These are phyloP conservation scores for Siderastrea radians DNA, from an alignment of 92 coral and sea anemone species.

Conservation along the genomic window DNA sequence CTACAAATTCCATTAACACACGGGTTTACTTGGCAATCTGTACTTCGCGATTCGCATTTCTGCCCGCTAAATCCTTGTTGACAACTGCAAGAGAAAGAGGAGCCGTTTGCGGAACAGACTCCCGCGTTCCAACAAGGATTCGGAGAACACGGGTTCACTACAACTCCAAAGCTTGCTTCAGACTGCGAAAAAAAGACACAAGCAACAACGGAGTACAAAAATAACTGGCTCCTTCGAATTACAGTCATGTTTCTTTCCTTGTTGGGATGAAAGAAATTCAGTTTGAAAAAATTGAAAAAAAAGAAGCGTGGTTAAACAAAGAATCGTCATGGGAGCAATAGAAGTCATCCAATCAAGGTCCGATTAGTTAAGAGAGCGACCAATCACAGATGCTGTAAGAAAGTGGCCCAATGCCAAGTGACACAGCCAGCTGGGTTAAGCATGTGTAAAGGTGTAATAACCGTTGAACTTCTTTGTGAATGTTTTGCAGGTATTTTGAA, in stretches of 20 bases:
- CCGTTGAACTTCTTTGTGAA: background rate
- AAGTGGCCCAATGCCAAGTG: background rate
- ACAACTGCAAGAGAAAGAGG: slow-evolving; percentile 84
- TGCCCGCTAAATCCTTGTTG: slow-evolving; percentile 81
- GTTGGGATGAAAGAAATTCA: background rate
- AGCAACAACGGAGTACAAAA: slow-evolving; percentile 25
- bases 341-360: slow-evolving; percentile 53
- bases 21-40: slow-evolving; percentile 77
- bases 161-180: slow-evolving; percentile 25
- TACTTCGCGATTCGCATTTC: slow-evolving; percentile 76
- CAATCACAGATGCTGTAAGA: slow-evolving; percentile 37
- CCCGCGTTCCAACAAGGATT: slow-evolving; percentile 95
- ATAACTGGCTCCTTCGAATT: background rate
- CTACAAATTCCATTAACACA: slow-evolving; percentile 86
- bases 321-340: slow-evolving; percentile 70
- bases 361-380: slow-evolving; percentile 4
- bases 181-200: slow-evolving; percentile 24
- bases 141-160: slow-evolving; percentile 78
- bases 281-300: slow-evolving; percentile 16
- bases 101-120: slow-evolving; percentile 77
- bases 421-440: slow-evolving; percentile 15
- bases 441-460: background rate
- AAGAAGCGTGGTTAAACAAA: slow-evolving; percentile 77
- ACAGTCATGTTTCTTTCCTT: slow-evolving; percentile 30
- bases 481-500: slow-evolving; percentile 26